phyloP scores from a whole-genome alignment of 2,113 vertebrate species.

The Pelusios castaneus region DNA sequence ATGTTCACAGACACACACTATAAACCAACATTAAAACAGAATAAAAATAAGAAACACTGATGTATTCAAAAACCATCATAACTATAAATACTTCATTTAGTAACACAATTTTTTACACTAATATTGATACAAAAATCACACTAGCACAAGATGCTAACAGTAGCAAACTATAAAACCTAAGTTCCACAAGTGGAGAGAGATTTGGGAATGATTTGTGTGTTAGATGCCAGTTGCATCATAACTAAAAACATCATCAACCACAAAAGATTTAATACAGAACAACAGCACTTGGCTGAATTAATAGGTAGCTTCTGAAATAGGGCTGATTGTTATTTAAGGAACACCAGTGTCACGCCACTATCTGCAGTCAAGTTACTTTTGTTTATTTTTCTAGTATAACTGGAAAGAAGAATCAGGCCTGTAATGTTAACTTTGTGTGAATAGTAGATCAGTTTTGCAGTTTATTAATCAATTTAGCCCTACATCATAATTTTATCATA shows the following conservation, averaged over 20 bases:
- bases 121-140: not conserved
- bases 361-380: not conserved
- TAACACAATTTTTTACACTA: not conserved
- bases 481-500: not conserved
- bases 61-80: not conserved
- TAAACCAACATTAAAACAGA: not conserved
- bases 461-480: not conserved
- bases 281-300: not conserved
- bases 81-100: not conserved
- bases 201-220: not conserved
- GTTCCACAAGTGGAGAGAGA: too few species aligned
- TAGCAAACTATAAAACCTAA: not conserved
- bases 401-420: not conserved
- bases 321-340: not conserved
- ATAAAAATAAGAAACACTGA: not conserved
- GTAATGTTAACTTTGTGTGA: not conserved
- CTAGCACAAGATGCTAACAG: not conserved
- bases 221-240: not conserved
- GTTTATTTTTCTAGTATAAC: not conserved
- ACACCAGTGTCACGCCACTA: not conserved
- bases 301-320: not conserved
- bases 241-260: not conserved
- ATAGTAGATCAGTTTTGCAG: not conserved
- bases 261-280: not conserved
- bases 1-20: not conserved